Conservation (phyloP, 2,113 vertebrate genomes). For the Leptobrachium ailaonicum region DNA sequence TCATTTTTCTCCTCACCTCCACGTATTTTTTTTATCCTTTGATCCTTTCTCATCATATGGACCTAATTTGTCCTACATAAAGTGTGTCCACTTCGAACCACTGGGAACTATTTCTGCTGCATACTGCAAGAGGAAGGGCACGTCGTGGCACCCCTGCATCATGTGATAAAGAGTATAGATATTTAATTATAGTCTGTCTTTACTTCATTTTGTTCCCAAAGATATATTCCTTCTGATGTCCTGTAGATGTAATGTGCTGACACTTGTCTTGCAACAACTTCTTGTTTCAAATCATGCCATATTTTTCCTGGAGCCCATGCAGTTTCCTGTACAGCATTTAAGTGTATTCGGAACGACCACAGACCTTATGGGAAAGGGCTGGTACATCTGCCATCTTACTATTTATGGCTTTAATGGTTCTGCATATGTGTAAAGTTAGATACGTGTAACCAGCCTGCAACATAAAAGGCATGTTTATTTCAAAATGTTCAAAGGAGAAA, state of each 20-base stretch:
- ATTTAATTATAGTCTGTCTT: too few relatives aligned
- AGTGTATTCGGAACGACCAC: conserved; percentile 39
- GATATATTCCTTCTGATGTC: conserved; percentile 3
- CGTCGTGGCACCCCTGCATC: too few relatives aligned
- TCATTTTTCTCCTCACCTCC: too few relatives aligned
- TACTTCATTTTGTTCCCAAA: not conserved
- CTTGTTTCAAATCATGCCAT: conserved; percentile 42
- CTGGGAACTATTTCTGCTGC: too few relatives aligned
- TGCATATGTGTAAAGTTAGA: conserved; percentile 16
- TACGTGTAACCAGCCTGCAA: not conserved
- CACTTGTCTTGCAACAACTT: conserved; percentile 37
- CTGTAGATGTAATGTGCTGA: not conserved
- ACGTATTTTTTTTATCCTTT: too few relatives aligned
- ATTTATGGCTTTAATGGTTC: conserved; percentile 22
- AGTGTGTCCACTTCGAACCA: too few relatives aligned
- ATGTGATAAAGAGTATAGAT: too few relatives aligned
- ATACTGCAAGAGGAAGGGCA: too few relatives aligned
- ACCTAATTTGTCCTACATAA: too few relatives aligned
- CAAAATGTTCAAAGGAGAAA: not conserved
- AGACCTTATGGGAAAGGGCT: conserved; percentile 31
- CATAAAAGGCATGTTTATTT: conserved; percentile 3
- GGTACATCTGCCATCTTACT: conserved; percentile 5
- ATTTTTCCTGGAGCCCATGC: conserved; percentile 45
- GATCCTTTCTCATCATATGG: too few relatives aligned
- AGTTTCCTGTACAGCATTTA: conserved; percentile 38